Percentiles rank a stretch among this genome's conserved stretches.
These are phyloP conservation scores for Stigmatopora argus DNA, from an alignment of 2,113 vertebrate genomes.

Conservation along the genomic window DNA sequence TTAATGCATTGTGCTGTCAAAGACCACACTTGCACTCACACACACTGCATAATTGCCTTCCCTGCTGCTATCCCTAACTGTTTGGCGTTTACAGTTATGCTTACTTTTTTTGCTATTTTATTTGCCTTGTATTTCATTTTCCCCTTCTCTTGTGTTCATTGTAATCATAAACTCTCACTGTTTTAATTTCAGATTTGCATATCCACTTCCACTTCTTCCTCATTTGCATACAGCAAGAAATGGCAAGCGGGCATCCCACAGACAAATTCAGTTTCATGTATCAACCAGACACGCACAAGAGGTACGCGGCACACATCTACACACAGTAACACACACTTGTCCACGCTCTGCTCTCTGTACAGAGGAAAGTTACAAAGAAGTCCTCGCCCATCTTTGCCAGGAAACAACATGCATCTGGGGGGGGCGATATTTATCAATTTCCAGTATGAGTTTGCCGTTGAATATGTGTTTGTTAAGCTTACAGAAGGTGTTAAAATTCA, in stretches of 20 bases:
- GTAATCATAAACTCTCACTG: constrained; percentile 72
- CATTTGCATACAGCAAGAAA: constrained; percentile 74
- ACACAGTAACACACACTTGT: constrained; percentile 29
- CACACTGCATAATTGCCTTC: constrained; percentile 21
- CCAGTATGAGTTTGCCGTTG: constrained; percentile 20
- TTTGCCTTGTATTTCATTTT: constrained; percentile 1
- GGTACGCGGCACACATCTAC: constrained; percentile 67
- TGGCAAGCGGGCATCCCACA: constrained; percentile 74
- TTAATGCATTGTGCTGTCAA: not conserved
- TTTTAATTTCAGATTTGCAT: constrained; percentile 77
- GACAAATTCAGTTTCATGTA: constrained; percentile 77
- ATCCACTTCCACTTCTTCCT: constrained; percentile 74
- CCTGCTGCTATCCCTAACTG: constrained; percentile 56
- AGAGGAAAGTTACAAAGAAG: constrained; percentile 45
- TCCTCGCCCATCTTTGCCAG: not conserved
- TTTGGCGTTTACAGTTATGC: constrained; percentile 57
- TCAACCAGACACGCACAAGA: constrained; percentile 75
- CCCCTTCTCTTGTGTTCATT: constrained; percentile 56
- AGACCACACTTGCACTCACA: constrained; percentile 25
- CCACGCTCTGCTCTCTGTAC: constrained; percentile 19
- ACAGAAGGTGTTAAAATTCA: constrained; percentile 29
- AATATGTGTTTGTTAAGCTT: constrained; percentile 26
- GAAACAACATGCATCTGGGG: constrained; percentile 15
- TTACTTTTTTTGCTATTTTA: constrained; percentile 48
- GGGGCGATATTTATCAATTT: constrained; percentile 21